Conservation (phyloP, 2,113 vertebrate species). For the Acanthochromis polyacanthus region DNA sequence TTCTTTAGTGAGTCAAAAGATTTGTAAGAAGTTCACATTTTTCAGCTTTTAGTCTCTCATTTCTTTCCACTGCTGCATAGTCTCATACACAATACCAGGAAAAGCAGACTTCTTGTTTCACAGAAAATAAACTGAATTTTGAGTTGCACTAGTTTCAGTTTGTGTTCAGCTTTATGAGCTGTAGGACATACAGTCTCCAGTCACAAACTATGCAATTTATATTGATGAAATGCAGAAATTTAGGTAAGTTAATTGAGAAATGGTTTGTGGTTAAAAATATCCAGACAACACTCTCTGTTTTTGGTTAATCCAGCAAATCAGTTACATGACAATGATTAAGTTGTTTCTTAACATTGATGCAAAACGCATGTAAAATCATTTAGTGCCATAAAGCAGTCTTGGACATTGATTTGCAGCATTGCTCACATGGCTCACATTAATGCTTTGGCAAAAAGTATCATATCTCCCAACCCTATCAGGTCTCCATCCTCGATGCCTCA, state of each 20-base stretch:
- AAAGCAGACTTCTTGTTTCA: neutral
- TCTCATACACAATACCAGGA: neutral
- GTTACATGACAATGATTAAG: neutral
- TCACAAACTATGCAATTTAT: too few relatives aligned
- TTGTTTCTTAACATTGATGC: neutral
- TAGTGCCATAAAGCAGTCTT: neutral
- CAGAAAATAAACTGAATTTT: neutral
- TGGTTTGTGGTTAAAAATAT: too few relatives aligned
- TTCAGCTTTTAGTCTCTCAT: too few relatives aligned
- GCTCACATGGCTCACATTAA: conserved; percentile 3
- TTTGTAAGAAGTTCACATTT: too few relatives aligned
- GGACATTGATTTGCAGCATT: neutral
- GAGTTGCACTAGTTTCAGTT: too few relatives aligned
- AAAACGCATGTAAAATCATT: neutral
- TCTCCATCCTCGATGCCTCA: neutral
- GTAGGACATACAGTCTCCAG: too few relatives aligned
- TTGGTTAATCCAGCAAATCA: neutral
- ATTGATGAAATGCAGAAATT: too few relatives aligned
- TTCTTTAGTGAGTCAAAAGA: too few relatives aligned
- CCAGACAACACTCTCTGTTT: neutral
- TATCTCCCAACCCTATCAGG: neutral
- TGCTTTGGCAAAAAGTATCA: neutral
- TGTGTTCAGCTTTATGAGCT: too few relatives aligned
- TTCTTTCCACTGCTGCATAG: neutral
- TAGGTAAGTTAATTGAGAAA: too few relatives aligned